Conservation (phyloP, 2,113 vertebrate genomes). For the Dasyornis broadbenti region DNA sequence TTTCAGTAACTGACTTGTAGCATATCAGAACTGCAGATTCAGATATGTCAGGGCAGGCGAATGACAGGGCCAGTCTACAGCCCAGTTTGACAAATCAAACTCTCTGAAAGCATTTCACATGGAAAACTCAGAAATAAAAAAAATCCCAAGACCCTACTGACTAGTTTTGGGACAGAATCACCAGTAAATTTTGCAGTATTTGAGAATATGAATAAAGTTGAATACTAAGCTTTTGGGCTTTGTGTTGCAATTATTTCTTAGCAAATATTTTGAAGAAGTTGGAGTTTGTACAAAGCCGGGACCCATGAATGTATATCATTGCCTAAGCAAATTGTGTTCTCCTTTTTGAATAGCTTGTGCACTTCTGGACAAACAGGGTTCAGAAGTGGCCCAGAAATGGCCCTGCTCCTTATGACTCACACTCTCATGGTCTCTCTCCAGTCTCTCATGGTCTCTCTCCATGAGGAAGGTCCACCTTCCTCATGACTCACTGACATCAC, state of each 20-base stretch:
- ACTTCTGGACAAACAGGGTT: neutral
- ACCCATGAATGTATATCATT: neutral
- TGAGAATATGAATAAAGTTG: neutral
- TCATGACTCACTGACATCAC: slow-evolving; percentile 14
- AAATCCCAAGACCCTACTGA: neutral
- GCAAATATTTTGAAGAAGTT: slow-evolving; percentile 6
- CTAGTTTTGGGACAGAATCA: neutral
- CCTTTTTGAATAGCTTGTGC: neutral
- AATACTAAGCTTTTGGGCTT: neutral
- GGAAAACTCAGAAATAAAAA: neutral
- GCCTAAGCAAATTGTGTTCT: neutral
- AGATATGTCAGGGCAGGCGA: neutral
- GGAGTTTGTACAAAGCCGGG: neutral
- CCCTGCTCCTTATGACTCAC: neutral
- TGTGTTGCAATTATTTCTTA: neutral
- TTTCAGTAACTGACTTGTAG: neutral
- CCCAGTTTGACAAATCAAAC: neutral
- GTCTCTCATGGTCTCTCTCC: neutral
- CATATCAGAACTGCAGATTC: neutral
- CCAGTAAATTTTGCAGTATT: neutral
- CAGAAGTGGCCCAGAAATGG: neutral
- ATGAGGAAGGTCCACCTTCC: no score
- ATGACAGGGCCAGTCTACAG: neutral
- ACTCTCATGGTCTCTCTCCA: neutral
- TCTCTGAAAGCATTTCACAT: neutral